Evolutionary conservation across 1,140 invertebrate species (phyloP).

Genomic region (Bombus balteatus): DNA sequence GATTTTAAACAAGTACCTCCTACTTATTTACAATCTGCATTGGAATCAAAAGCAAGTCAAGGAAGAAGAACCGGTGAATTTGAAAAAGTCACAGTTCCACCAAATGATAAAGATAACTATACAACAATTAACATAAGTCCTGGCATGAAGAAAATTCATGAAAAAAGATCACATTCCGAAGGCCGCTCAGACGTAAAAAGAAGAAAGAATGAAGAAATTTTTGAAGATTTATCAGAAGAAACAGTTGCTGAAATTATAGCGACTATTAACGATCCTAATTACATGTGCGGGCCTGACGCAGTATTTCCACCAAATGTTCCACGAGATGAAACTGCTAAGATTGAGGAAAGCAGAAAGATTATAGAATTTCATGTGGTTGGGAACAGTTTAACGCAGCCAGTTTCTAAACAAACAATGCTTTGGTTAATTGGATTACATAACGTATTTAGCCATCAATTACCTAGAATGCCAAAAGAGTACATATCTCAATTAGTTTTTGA

Average conservation of each 20-base stretch:
- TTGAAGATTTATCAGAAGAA: conserved; percentile 87
- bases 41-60: conserved; percentile 72
- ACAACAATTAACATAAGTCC: conserved; percentile 87
- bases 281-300: conserved; percentile 92
- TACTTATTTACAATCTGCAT: conserved; percentile 84
- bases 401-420: conserved; percentile 94
- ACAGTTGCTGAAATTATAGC: conserved; percentile 90
- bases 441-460: conserved; percentile 97
- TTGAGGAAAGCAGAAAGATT: conserved; percentile 93
- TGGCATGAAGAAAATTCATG: conserved; percentile 81
- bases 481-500: conserved; percentile 98
- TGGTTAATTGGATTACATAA: conserved; percentile 97
- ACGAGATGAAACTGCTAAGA: conserved; percentile 94
- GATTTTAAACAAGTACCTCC: conserved; percentile 91
- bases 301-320: conserved; percentile 93
- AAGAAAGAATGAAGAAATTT: conserved; percentile 80
- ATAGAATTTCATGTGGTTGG: conserved; percentile 97
- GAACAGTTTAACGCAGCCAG: conserved; percentile 94
- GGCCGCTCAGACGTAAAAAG: conserved; percentile 74
- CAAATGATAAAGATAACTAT: conserved; percentile 86
- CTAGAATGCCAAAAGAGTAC: conserved; percentile 99
- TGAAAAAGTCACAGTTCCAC: conserved; percentile 85
- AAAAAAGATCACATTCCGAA: conserved; percentile 75
- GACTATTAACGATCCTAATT: conserved; percentile 90
- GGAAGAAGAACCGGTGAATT: conserved; percentile 84